Conservation (phyloP, 2,113 vertebrate genomes). For the Protobothrops flavoviridis region DNA sequence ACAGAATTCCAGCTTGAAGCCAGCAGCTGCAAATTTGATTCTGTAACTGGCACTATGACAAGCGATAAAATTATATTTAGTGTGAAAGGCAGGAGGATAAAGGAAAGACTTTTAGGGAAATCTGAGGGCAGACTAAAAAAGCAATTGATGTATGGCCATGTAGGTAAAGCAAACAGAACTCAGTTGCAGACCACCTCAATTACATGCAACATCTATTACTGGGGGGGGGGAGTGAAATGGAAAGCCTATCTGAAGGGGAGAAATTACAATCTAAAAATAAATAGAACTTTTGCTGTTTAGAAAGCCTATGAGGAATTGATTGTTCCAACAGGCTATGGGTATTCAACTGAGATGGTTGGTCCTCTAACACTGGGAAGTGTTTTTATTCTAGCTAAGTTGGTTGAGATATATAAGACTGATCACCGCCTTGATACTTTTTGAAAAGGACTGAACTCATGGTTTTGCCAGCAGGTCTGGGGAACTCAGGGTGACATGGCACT, state of each 20-base stretch:
- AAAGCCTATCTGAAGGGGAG: not conserved
- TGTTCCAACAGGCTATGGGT: not conserved
- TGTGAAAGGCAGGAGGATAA: not conserved
- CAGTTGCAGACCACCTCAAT: not conserved
- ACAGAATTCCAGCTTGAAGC: not conserved
- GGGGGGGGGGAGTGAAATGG: not conserved
- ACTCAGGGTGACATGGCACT: not conserved
- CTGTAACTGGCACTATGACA: not conserved
- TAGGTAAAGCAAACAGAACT: not conserved
- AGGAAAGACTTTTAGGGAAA: not conserved
- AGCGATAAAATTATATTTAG: not conserved
- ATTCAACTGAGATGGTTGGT: not conserved
- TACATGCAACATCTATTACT: not conserved
- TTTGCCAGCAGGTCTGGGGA: not conserved
- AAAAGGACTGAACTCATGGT: not conserved
- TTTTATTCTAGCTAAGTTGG: not conserved
- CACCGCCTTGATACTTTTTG: not conserved
- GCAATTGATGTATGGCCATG: not conserved
- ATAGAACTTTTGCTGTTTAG: not conserved
- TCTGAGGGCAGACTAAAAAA: not conserved
- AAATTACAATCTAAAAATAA: not conserved
- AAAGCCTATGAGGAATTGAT: not conserved
- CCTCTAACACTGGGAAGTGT: not conserved
- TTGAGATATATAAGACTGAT: not conserved
- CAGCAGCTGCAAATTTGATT: not conserved